Base-by-base conservation (phyloP, 2,888 invertebrate species). In the Hoplodrina ambigua region DNA sequence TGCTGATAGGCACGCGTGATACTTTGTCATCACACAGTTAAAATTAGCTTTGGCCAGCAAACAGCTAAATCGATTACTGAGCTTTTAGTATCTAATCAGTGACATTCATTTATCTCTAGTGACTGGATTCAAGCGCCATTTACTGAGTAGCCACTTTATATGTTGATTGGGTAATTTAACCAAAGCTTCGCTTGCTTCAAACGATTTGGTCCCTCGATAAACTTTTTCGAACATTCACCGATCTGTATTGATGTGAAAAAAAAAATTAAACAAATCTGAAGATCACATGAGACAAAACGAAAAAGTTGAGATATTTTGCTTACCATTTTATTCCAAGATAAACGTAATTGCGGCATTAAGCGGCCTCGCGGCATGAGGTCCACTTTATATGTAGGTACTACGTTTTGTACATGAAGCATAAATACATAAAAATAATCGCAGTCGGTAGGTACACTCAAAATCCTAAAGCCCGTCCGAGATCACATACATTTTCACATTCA, bases 121-220 rank as follows among this genome's bases (percentile, higher is more conserved):
- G 86, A 85, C 85, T 87, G 86, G 88, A 88, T 90, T 90, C 89
- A 89, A 89, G 89, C 84, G 78, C 87, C 89, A 88, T 90, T 91
- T 88, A 87, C 88, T 89, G 84, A 88, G 85, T 86, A 90, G 87
- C 89, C 91, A 91, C 92, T 92, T 93, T 92, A 89, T 92, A 92
- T 93, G 92, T 89, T 93, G 93, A 93, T 93, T 93, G 88, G 90
- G 91, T 90, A 89, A 93, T 93, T 92, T 88, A 89, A 88, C 86
- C 88, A 87, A 89, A 90, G 88, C 87, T 88, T 86, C 82, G 85
- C 85, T 86, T 84, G 84, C 82, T 87, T 84, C 82, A 85, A 87
- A 87, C 90, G 87, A 86, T 89, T 88, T 88, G 86, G 85, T 87
- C 78, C 81, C 81, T 80, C 82, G 82, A 88, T 88, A 85, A 73